A percentile compares a stretch with the other conserved stretches of the same genome.
Evolutionary conservation across 2,113 vertebrate genomes (phyloP).

Genomic region (Xiphophorus maculatus): DNA sequence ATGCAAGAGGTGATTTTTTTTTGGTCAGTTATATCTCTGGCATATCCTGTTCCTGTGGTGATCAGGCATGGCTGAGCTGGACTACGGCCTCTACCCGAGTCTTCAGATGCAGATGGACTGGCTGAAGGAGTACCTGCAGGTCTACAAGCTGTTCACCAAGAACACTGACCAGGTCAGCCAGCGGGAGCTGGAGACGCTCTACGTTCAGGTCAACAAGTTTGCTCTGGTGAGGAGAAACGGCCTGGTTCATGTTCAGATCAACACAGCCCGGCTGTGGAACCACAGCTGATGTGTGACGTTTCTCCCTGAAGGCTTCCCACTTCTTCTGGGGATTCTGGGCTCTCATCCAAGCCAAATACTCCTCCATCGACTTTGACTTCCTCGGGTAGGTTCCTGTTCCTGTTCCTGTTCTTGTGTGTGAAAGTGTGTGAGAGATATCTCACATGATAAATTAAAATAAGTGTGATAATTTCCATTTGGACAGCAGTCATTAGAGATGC

Average conservation of each 20-base stretch:
- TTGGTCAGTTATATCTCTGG: neutral
- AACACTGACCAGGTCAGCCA: constrained; percentile 79
- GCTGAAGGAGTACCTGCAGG: constrained; percentile 89
- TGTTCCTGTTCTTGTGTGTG: neutral
- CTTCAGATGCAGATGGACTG: constrained; percentile 90
- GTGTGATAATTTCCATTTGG: too few species aligned
- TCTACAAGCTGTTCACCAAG: constrained; percentile 84
- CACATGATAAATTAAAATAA: too few species aligned
- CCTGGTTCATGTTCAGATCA: neutral
- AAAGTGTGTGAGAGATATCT: neutral
- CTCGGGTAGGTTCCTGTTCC: constrained; percentile 82
- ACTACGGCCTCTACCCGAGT: constrained; percentile 87
- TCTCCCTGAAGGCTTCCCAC: constrained; percentile 88
- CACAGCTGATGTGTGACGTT: constrained; percentile 15
- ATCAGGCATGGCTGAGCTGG: constrained; percentile 90
- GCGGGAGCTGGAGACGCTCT: constrained; percentile 89
- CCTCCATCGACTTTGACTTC: constrained; percentile 95
- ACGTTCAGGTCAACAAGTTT: constrained; percentile 97
- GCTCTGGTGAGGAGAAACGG: constrained; percentile 84
- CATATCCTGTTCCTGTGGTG: constrained; percentile 11
- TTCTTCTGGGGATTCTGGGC: constrained; percentile 99
- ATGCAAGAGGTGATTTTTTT: fast-evolving
- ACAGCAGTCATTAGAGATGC: too few species aligned
- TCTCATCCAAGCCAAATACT: constrained; percentile 95
- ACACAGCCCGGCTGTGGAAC: neutral